Conservation (phyloP, 2,888 invertebrate genomes). For the Drepanosiphum platanoidis region DNA sequence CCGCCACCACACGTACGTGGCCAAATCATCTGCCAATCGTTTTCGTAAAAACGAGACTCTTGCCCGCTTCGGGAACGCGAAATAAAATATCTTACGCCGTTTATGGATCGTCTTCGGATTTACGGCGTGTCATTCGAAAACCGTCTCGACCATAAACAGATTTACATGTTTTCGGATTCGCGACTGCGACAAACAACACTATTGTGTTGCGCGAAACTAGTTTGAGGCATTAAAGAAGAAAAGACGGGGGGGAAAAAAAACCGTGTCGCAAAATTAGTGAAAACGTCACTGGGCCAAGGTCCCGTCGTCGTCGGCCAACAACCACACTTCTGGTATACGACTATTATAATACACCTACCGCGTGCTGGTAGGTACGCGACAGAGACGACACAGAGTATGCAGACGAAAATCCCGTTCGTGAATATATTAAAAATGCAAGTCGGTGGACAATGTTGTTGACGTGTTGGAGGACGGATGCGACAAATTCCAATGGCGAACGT, state of each 20-base stretch:
- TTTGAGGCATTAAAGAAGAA: background rate
- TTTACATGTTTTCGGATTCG: background rate
- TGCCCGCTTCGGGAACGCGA: no score
- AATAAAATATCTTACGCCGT: background rate
- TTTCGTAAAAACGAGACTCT: no score
- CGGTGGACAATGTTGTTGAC: background rate
- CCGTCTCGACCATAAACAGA: background rate
- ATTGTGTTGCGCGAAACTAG: background rate
- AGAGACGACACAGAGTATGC: no score
- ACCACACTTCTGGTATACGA: background rate
- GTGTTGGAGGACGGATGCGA: conserved; percentile 5
- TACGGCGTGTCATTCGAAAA: background rate
- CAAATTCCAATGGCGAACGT: conserved; percentile 26
- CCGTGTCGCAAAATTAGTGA: background rate
- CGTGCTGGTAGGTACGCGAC: no score
- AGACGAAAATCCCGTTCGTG: background rate
- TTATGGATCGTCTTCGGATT: background rate
- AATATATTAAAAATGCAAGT: background rate
- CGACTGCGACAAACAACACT: background rate
- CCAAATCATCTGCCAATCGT: background rate
- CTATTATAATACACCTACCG: no score
- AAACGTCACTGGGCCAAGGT: conserved; percentile 11
- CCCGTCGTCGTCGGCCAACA: background rate
- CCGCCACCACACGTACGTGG: no score
- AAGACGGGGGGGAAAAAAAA: background rate